Evolutionary conservation across 2,113 vertebrate species (phyloP).

Genomic region (Proterorhinus semilunaris): DNA sequence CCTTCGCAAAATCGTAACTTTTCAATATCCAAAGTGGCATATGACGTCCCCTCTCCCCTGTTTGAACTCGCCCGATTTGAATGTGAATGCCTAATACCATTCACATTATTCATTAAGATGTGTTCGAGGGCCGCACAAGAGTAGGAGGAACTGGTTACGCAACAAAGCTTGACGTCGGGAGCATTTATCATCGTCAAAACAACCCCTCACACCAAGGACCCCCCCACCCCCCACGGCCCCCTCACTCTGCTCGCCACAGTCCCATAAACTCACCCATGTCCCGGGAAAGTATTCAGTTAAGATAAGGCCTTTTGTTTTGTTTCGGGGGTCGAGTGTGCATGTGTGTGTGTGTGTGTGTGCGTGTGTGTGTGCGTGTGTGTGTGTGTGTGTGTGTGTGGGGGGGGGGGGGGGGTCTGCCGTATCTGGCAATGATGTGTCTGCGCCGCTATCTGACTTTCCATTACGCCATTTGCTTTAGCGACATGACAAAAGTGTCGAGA

Average conservation of each 20-base stretch:
- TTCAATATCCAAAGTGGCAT: too few relatives aligned
- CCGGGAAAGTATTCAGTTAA: conserved; percentile 55
- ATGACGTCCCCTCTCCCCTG: not conserved
- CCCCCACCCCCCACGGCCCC: conserved; percentile 6
- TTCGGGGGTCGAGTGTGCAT: conserved; percentile 38
- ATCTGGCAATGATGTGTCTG: conserved; percentile 43
- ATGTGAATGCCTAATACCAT: conserved; percentile 19
- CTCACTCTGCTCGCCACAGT: too few relatives aligned
- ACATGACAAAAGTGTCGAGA: conserved; percentile 58
- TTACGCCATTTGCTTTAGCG: conserved; percentile 57
- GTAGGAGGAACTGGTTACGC: conserved; percentile 33
- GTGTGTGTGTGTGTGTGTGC: conserved; percentile 61
- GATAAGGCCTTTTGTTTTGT: conserved; percentile 71
- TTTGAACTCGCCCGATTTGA: conserved; percentile 8
- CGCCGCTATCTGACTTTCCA: conserved; percentile 67
- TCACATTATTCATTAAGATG: conserved; percentile 32
- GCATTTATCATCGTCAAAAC: conserved; percentile 69
- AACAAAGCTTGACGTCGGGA: conserved; percentile 19
- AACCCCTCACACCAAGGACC: conserved; percentile 53
- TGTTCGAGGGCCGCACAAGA: conserved; percentile 24
- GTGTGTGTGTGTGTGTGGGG: conserved; percentile 65
- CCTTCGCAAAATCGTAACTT: too few relatives aligned
- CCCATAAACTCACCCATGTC: too few relatives aligned
- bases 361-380: conserved; percentile 63
- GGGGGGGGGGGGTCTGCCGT: conserved; percentile 28